A percentile compares a stretch with the other conserved stretches of the same genome.
Evolutionary conservation across 2,888 invertebrate species (phyloP).

Genomic region (Mamestra brassicae): DNA sequence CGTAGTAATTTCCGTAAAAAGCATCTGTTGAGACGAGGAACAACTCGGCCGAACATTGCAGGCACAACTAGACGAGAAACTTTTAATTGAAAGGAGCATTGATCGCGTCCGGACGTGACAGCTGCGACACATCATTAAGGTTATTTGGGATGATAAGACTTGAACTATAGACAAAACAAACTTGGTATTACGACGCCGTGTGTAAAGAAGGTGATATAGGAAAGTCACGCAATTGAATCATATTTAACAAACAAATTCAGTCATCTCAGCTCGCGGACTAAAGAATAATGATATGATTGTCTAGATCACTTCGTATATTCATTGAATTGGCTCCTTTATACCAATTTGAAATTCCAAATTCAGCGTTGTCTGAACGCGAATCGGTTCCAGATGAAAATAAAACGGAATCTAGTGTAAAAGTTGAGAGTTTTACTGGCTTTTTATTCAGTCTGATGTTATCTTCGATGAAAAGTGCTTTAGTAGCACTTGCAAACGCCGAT

Average conservation of each 20-base stretch:
- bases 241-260: background rate
- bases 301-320: slow-evolving; percentile 4
- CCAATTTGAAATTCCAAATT: slow-evolving; percentile 41
- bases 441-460: slow-evolving; percentile 42
- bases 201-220: slow-evolving; percentile 1
- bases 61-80: slow-evolving; percentile 75
- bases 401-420: slow-evolving; percentile 45
- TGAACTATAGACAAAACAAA: slow-evolving; percentile 27
- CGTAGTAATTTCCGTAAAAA: slow-evolving; percentile 74
- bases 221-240: slow-evolving; percentile 8
- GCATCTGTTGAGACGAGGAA: slow-evolving; percentile 59
- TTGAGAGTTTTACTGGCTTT: slow-evolving; percentile 37
- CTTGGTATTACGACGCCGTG: background rate
- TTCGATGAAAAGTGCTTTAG: slow-evolving; percentile 17
- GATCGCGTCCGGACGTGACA: slow-evolving; percentile 73
- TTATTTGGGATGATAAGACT: slow-evolving; percentile 20
- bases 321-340: slow-evolving; percentile 21
- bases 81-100: slow-evolving; percentile 86
- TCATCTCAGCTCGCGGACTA: background rate
- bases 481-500: slow-evolving; percentile 20
- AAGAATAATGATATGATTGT: slow-evolving; percentile 5
- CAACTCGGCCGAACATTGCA: slow-evolving; percentile 72
- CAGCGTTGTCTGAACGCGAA: slow-evolving; percentile 32
- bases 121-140: slow-evolving; percentile 21
- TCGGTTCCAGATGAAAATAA: slow-evolving; percentile 51